Percentiles rank a stretch among this genome's conserved stretches.
Conservation (phyloP, 2,888 invertebrate species). For the Synergus japonicus region DNA sequence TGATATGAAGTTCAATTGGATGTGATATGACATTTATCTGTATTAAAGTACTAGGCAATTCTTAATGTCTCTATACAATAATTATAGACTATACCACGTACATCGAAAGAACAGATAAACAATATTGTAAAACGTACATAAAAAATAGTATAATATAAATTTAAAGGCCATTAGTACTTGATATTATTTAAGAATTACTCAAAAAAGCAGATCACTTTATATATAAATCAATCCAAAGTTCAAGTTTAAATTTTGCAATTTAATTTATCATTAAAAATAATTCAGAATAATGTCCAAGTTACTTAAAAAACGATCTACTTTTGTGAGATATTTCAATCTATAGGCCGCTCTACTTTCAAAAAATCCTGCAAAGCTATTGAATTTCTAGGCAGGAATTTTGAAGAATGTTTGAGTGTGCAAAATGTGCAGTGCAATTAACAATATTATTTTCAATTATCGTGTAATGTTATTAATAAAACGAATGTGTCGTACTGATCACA, state of each 20-base stretch:
- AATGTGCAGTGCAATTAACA: slow-evolving; percentile 59
- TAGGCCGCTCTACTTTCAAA: not conserved
- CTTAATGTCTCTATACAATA: not conserved
- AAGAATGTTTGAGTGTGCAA: slow-evolving; percentile 62
- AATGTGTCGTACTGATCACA: not conserved
- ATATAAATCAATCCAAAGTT: not conserved
- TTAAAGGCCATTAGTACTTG: not conserved
- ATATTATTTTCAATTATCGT: not conserved
- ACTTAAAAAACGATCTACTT: not conserved
- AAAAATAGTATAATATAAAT: not conserved
- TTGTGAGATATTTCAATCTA: not conserved
- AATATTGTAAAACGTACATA: not conserved
- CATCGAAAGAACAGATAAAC: not conserved
- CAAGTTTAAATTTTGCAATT: not conserved
- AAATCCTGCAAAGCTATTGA: not conserved
- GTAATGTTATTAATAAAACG: not conserved
- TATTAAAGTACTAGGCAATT: slow-evolving; percentile 7
- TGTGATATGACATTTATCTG: not conserved
- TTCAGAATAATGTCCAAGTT: not conserved
- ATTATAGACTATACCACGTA: not conserved
- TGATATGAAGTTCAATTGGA: not conserved
- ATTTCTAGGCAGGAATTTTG: slow-evolving; percentile 32
- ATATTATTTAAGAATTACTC: not conserved
- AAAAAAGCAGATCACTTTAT: not conserved
- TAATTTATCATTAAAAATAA: not conserved